Base-by-base conservation (phyloP, 2,797 vertebrate genomes). In the Taeniopygia guttata region DNA sequence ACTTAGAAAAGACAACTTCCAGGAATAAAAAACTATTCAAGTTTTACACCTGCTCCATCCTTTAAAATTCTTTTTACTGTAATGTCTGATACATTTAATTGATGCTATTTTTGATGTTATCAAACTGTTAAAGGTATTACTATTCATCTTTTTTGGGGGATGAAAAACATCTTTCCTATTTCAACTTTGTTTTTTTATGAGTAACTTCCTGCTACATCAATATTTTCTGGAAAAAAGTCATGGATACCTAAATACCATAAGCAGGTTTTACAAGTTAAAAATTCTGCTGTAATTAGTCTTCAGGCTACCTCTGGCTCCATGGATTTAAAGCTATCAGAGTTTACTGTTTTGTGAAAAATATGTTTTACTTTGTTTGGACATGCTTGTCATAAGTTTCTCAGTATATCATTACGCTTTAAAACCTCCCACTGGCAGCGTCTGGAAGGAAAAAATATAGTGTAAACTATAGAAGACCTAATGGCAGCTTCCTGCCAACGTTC, bases 351-450 rank as follows among this genome's bases (percentile, higher is more conserved):
- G 81, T 95, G 94, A 96, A 96, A 96, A 95, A 93, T 92, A 95
- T 67, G 67, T 95, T 96, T 94, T 93, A 92, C 84, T 95, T 93
- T 96, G 95, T 96, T 96, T 97, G 83, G 96, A 96, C 92, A 87
- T 95, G 94, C 94, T 94, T 96, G 95, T 96, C 94, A 73, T 95
- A 96, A 89, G 93, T 96, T 96, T 95, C 95, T 94, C 70, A 88
- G 70, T 95, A 90, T 95, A 93, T 95, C 90, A 95, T 96, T 96
- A 90, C 94, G 88, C 79, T 95, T 87, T 94, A 95, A 96, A 97
- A 94, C 93, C 94, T 97, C 95, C 94, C 89, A 96, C 95, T 95
- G 96, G 85, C 95, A 90, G 81, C 1, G 81, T 97, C 95, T 96
- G 92, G 89, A 89, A 77, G 80, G 88, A 89, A 96, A 95, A 96